Evolutionary conservation across 2,113 vertebrate species (phyloP), one percentile per base, ranked within the genome.

Genomic region (Vanacampus margaritifer): DNA sequence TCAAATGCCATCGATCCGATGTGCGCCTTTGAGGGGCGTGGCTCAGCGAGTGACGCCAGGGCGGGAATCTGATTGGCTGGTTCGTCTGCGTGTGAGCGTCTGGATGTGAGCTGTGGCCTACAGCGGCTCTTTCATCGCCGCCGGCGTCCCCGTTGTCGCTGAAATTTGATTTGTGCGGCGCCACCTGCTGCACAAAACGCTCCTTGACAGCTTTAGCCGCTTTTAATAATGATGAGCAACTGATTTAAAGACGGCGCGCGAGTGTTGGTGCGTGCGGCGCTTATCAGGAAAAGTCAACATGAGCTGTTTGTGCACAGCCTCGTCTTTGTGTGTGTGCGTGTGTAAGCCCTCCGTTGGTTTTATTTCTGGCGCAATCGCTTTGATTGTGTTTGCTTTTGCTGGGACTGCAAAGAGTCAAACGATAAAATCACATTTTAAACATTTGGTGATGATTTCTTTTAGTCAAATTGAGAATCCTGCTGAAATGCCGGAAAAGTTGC

Each of bases 221-320:
- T 9, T 51, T 51, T 51, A 51, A 51, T 9, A 23, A n/a, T 50
- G 48, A n/a, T 50, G 7, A 21, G 3, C 45, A 1, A 46, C 6
- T 19, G 45, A 46, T 45, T 45, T 17, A 48, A 9, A 48, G 46
- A 48, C 41, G 19, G 19, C 13, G 13, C 19, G 67, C 72, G 45
- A 26, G 69, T 65, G 61, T 23, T 64, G 69, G 54, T 41, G 59
- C 35, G 54, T 41, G 59, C 35, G 3, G 21, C 51, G 58, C 64
- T 64, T 74, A 80, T 86, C 79, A 72, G 17, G 72, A 67, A 46
- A 56, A 62, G 69, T 65, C 68, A 83, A 81, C 74, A 78, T 0
- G 58, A 12, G 10, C 58, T 17, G 7, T 17, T 28, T 60, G 35
- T 23, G 53, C 24, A 17, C 43, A 16, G 14, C 14, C 16, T 21